A percentile compares a stretch with the other conserved stretches of the same genome.
Evolutionary conservation across 2,797 vertebrate species (phyloP).

Genomic region (Synanceia verrucosa): DNA sequence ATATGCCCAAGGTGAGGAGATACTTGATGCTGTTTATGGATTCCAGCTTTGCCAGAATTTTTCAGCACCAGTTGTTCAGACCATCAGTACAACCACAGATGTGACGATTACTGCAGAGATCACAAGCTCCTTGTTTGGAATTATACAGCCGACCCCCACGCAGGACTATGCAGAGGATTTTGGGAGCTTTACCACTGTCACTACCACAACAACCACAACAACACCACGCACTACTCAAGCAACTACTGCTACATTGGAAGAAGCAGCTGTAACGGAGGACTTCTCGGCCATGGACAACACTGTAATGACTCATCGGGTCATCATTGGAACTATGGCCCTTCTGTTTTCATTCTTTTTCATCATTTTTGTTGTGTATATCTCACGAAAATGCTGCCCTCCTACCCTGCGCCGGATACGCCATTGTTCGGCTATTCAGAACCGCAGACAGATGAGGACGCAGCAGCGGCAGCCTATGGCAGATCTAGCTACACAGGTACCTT

Average conservation of each 20-base stretch:
- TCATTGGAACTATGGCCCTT: conserved; percentile 99
- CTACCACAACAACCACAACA: conserved; percentile 77
- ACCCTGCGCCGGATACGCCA: conserved; percentile 96
- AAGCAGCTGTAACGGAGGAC: conserved; percentile 90
- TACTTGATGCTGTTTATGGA: conserved; percentile 96
- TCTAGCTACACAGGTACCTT: conserved; percentile 97
- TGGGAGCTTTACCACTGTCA: conserved; percentile 92
- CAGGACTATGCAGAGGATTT: conserved; percentile 95
- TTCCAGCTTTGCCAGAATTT: conserved; percentile 99
- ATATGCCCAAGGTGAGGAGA: conserved; percentile 98
- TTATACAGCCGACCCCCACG: conserved; percentile 92
- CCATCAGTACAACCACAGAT: conserved; percentile 84
- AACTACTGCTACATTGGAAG: conserved; percentile 80
- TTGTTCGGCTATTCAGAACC: conserved; percentile 97
- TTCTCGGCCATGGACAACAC: conserved; percentile 93
- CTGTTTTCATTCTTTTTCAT: conserved; percentile 99
- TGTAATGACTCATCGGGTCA: conserved; percentile 96
- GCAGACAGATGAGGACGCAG: conserved; percentile 98
- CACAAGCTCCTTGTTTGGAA: conserved; percentile 92
- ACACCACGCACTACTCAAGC: conserved; percentile 77
- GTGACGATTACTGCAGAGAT: conserved; percentile 80
- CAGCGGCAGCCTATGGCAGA: conserved; percentile 97
- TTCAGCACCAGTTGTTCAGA: conserved; percentile 89
- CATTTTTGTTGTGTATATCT: conserved; percentile 99
- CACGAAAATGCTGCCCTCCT: conserved; percentile 98